Evolutionary conservation across 2,888 invertebrate genomes (phyloP), one percentile per base, ranked within the genome.

Genomic region (Cistogaster globosa): DNA sequence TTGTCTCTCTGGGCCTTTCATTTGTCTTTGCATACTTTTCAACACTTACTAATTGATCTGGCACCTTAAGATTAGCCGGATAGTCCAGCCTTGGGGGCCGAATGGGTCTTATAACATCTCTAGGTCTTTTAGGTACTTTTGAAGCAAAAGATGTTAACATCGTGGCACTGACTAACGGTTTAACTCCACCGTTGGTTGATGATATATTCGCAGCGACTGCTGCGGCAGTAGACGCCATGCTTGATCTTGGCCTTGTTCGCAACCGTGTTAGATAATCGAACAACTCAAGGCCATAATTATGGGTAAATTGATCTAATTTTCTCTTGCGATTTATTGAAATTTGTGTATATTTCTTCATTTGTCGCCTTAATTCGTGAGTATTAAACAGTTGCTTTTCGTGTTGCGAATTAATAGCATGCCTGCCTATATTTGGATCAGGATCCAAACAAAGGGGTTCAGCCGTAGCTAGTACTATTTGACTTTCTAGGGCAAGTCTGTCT

Each of bases 391-490:
- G 94, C 79, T 95, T 95, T 69, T 96, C 95, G 87, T 96, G 96
- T 90, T 97, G 96, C 57, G 97, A 92, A 88, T 95, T 94, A 69
- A 97, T 96, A 42, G 96, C 95, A 79, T 96, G 94, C 68, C 96
- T 93, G 38, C 96, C 96, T 57, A 97, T 96, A 36, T 96, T 94
- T 3, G 97, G 97, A 89, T 96, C 95, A 5, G 98, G 97, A 93
- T 98, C 98, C 71, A 98, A 94, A 92, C 98, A 98, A 48, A 98
- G 93, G 7, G 97, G 97, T 16, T 97, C 97, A 86, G 97, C 95
- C 6, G 97, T 97, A 16, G 97, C 97, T 89, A 97, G 94, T 53
- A 98, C 95, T 83, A 98, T 92, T 88, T 97, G 96, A 86, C 97
- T 97, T 92, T 98, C 98, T 68, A 93, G 84, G 26, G 89, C 88